Evolutionary conservation across 2,113 vertebrate genomes (phyloP).

Genomic region (Nipponia nippon): DNA sequence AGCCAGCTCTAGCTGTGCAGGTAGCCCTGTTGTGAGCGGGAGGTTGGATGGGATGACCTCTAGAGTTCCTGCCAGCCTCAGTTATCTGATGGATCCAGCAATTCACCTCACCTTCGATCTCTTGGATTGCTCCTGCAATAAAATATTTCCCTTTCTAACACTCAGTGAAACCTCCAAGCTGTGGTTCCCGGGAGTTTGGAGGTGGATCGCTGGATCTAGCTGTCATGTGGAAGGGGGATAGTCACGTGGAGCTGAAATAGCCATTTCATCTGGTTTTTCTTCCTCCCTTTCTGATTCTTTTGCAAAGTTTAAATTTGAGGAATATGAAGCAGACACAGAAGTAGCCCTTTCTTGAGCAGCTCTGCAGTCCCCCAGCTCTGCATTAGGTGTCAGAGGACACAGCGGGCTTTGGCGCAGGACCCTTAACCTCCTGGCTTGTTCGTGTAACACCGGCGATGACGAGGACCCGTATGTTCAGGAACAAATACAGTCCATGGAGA

Average conservation of each 20-base stretch:
- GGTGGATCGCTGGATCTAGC: accelerated
- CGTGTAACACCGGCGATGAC: accelerated
- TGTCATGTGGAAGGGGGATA: not conserved
- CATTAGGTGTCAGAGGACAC: not conserved
- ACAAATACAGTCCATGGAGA: not conserved
- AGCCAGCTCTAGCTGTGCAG: not conserved
- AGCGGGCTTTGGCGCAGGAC: not conserved
- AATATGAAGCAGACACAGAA: not conserved
- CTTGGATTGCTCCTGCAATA: not conserved
- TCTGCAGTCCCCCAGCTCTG: accelerated
- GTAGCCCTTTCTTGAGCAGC: not conserved
- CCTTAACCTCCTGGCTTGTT: too few relatives aligned
- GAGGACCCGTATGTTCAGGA: not conserved
- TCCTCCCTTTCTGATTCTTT: not conserved
- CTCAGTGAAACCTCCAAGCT: not conserved
- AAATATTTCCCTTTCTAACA: not conserved
- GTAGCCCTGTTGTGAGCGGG: not conserved
- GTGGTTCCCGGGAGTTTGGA: not conserved
- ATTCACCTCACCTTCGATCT: not conserved
- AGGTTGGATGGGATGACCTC: not conserved
- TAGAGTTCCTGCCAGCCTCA: not conserved
- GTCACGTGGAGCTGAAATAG: not conserved
- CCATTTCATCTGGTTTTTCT: not conserved
- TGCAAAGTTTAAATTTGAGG: not conserved
- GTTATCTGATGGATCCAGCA: not conserved